Evolutionary conservation across 1,140 invertebrate genomes (phyloP), one percentile per base, ranked within the genome.

Genomic region (Gonatopus flavifemur): DNA sequence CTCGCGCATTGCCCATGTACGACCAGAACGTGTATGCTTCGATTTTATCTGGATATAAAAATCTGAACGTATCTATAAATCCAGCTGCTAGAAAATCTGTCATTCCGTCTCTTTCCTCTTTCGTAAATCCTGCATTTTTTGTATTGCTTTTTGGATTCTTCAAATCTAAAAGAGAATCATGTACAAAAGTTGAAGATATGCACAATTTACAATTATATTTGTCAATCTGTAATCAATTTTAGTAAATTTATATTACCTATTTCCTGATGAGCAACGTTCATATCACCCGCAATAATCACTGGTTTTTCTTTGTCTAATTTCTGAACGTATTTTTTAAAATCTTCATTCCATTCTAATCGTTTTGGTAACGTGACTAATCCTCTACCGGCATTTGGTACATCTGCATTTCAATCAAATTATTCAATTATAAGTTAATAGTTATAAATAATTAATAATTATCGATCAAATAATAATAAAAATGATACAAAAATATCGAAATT

Each of bases 211-310:
- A n/a, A n/a, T n/a, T 3, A 44, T 20, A 44, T 19, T 12, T 35
- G 3, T n/a, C n/a, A n/a, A n/a, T n/a, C n/a, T n/a, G n/a, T n/a
- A n/a, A n/a, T n/a, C n/a, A n/a, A n/a, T n/a, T n/a, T n/a, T n/a
- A n/a, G 31, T 9, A 58, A 38, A 35, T 28, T 33, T 16, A 19
- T 19, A 18, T 24, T 78, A 93, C 91, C 92, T 69, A 98, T 98
- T 82, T 96, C 91, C 59, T 88, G 77, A 76, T 99, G 96, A 36
- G 96, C 89, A 4, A 98, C 96, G 81, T 99, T 99, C 82, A 99
- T 87, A 77, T 99, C 97, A 2, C 97, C 96, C 72, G 89, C 93
- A 55, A 98, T 82, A 38, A 99, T 89, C 0, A 98, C 92, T 12
- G 96, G 93, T 74, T 99, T 99, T 39, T 89, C 88, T 47, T 83